Evolutionary conservation across 2,888 invertebrate genomes (phyloP).

Genomic region (Meiosimyza platycephala): DNA sequence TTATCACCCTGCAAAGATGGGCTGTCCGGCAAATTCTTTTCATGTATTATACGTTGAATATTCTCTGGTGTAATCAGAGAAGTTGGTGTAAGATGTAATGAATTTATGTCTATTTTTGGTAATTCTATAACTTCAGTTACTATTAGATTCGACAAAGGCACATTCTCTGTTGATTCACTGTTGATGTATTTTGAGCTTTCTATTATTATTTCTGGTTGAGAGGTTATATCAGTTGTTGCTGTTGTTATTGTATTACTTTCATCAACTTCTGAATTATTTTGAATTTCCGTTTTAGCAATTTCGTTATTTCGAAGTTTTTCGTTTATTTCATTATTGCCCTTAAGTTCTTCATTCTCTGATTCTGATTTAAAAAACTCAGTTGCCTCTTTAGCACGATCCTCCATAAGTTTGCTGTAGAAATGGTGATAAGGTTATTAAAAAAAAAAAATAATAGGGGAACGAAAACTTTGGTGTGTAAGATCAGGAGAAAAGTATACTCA

Average conservation of each 20-base stretch:
- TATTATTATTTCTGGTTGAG: neutral
- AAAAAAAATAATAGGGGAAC: neutral
- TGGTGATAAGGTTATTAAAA: neutral
- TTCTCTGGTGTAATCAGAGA: slow-evolving; percentile 49
- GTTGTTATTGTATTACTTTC: neutral
- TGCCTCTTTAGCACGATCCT: slow-evolving; percentile 80
- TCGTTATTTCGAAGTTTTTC: neutral
- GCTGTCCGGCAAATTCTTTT: slow-evolving; percentile 50
- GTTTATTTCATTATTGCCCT: slow-evolving; percentile 36
- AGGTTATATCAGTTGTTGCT: neutral
- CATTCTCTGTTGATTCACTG: neutral
- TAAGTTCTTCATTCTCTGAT: slow-evolving; percentile 54
- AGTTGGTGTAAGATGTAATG: slow-evolving; percentile 48
- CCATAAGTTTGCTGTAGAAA: slow-evolving; percentile 72
- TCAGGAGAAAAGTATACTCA: too few species aligned
- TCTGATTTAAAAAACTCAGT: slow-evolving; percentile 82
- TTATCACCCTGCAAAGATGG: slow-evolving; percentile 71
- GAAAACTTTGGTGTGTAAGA: too few species aligned
- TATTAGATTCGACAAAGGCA: slow-evolving; percentile 23
- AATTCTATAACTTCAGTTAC: slow-evolving; percentile 53
- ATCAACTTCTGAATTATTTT: neutral
- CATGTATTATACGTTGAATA: slow-evolving; percentile 50
- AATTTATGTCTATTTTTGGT: slow-evolving; percentile 56
- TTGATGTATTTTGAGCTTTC: neutral
- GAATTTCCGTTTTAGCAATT: neutral